Base-by-base conservation (phyloP, 2,797 vertebrate genomes). In the Lithobates sylvaticus region DNA sequence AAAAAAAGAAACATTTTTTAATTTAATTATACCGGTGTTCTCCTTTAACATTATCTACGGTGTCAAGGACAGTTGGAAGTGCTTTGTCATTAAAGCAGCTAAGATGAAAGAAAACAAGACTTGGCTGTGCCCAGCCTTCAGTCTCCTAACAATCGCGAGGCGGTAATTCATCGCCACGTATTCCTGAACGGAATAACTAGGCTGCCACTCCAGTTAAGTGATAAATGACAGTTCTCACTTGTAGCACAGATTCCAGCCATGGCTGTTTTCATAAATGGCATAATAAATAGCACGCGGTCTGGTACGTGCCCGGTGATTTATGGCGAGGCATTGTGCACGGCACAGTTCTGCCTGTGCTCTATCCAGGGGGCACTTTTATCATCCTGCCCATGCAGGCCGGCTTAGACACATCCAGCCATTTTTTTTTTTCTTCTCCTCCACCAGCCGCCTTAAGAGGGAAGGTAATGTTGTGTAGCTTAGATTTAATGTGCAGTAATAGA, bases 181-280 rank as follows among this genome's bases (percentile, higher is more conserved):
- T 78, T 78, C 68, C 54, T 74, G 64, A 69, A 13, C 23, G 61
- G 81, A 83, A 87, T 87, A 84, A 84, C 76, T 71, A 70, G 26
- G 29, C 76, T 78, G 86, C 81, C 86, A 79, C 69, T 87, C 81
- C 54, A 21, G 81, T 54, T 73, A 78, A 79, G 81, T 87, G 81
- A 87, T 87, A 83, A 87, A 87, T 87, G 81, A 79, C 81, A 83
- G 58, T 83, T 74, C 81, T 87, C 76, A 67, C 76, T 79, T 87
- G 76, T 79, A 26, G 58, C 32, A 44, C 76, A 75, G 73, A 78
- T 87, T 84, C 78, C 70, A 73, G 39, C 83, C 86, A 68, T 87
- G 36, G 69, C 81, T 79, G 81, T 87, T 83, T 84, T 84, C 75
- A 83, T 87, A 87, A 79, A 84, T 79, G 81, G 81, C 81, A 87